Evolutionary conservation across 2,797 vertebrate genomes (phyloP).

Genomic region (Phrynocephalus guinanensis): DNA sequence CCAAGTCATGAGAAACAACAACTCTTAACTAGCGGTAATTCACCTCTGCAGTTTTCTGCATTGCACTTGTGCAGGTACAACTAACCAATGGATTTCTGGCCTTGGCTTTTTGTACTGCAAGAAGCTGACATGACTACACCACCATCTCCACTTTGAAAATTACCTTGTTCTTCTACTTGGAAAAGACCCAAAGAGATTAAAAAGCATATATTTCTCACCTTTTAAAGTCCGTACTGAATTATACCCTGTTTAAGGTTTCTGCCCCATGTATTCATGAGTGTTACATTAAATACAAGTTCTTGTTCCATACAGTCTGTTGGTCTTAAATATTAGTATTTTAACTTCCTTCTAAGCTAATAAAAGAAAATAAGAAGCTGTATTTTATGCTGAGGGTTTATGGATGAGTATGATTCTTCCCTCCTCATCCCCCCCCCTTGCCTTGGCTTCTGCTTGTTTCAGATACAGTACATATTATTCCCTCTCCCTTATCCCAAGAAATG

Average conservation of each 20-base stretch:
- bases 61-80: too few species aligned
- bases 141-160: neutral
- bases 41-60: too few species aligned
- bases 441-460: constrained; percentile 17
- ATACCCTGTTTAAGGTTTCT: neutral
- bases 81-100: too few species aligned
- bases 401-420: neutral
- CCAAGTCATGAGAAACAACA: too few species aligned
- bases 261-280: neutral
- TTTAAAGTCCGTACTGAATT: neutral
- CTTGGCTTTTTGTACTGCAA: neutral
- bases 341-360: constrained; percentile 2
- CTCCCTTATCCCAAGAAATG: neutral
- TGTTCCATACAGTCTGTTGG: neutral
- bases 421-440: neutral
- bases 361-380: constrained; percentile 12
- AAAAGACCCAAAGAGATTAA: neutral
- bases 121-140: neutral
- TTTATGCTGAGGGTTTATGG: neutral
- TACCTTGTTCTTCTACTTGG: neutral
- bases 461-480: neutral
- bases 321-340: constrained; percentile 22
- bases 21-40: too few species aligned
- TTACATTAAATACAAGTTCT: neutral
- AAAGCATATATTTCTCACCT: neutral